phyloP scores from a whole-genome alignment of 2,888 invertebrate species.

The Artemia sinica region DNA sequence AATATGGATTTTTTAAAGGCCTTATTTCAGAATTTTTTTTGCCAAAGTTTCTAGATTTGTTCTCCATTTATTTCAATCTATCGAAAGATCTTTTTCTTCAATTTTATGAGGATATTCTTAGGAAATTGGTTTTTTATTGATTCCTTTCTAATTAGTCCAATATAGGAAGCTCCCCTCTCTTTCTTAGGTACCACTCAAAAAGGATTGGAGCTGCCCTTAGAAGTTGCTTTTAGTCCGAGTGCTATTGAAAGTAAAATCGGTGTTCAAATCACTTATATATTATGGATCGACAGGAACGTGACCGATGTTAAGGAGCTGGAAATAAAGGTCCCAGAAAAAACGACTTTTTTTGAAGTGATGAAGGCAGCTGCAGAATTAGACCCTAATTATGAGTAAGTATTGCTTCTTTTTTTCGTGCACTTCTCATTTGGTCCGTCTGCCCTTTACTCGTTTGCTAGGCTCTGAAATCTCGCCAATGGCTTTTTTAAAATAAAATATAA shows the following conservation, averaged over 20 bases:
- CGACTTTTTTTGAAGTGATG: conserved; percentile 50
- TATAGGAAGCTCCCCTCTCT: too few species aligned
- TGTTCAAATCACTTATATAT: conserved; percentile 47
- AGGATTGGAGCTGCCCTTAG: too few species aligned
- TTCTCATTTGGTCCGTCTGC: background rate
- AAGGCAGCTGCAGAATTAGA: conserved; percentile 65
- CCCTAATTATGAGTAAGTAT: conserved; percentile 38
- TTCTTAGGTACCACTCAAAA: too few species aligned
- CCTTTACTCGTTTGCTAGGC: background rate
- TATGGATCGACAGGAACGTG: conserved; percentile 64
- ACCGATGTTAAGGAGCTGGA: conserved; percentile 54
- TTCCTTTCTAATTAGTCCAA: too few species aligned
- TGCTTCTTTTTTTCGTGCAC: background rate
- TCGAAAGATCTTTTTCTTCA: too few species aligned
- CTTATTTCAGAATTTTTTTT: too few species aligned
- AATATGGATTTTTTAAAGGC: too few species aligned
- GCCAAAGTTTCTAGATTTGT: too few species aligned
- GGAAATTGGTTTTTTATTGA: too few species aligned
- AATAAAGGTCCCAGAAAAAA: conserved; percentile 53
- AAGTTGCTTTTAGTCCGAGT: background rate
- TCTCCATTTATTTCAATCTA: too few species aligned
- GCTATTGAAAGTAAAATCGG: background rate
- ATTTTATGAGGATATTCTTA: too few species aligned
- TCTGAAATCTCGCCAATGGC: conserved; percentile 10
- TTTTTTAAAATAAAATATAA: too few species aligned